These are phyloP conservation scores for human (Homo sapiens) DNA, from an alignment of 2,113 vertebrate species.

Conservation along the genomic window DNA sequence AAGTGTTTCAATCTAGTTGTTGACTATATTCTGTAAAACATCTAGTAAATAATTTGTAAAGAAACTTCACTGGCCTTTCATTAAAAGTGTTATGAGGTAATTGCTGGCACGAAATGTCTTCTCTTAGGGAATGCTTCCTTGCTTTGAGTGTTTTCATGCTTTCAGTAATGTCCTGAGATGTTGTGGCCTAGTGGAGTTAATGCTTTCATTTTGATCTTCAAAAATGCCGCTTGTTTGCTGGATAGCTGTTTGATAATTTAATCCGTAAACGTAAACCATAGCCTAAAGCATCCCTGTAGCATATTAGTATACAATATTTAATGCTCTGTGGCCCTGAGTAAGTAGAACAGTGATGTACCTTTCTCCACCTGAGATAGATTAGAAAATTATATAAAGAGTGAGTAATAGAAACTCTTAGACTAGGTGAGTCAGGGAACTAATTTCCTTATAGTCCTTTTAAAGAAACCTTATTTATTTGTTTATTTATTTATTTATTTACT, in stretches of 20 bases:
- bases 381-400: background rate
- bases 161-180: background rate
- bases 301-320: background rate
- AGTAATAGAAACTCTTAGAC: background rate
- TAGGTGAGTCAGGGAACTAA: background rate
- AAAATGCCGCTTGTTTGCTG: background rate
- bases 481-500: too few species aligned
- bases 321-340: background rate
- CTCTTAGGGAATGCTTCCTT: conserved; percentile 17
- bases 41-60: background rate
- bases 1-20: background rate
- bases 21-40: background rate
- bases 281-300: background rate
- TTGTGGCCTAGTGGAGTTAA: background rate
- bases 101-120: conserved; percentile 28
- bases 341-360: background rate
- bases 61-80: background rate
- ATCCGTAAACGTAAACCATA: background rate
- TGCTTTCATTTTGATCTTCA: conserved; percentile 35
- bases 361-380: background rate
- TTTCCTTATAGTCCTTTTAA: background rate
- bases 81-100: background rate
- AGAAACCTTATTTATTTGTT: background rate
- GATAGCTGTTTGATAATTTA: background rate
- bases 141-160: background rate